A percentile compares a stretch with the other conserved stretches of the same genome.
phyloP scores from a whole-genome alignment of 1,140 invertebrate species.

The Amyelois transitella region DNA sequence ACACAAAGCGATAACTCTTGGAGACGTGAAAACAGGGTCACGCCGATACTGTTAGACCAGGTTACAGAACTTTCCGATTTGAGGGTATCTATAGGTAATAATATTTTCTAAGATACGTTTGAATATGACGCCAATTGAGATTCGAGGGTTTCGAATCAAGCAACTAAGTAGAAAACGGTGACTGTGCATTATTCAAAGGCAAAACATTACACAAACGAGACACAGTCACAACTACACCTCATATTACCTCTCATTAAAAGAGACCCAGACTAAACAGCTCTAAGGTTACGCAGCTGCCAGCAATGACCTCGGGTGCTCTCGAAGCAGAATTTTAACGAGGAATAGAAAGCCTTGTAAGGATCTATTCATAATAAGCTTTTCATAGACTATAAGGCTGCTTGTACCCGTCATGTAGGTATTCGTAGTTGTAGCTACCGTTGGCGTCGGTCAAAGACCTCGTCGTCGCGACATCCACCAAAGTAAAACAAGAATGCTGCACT shows the following conservation, averaged over 20 bases:
- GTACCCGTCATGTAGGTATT: slow-evolving; percentile 40
- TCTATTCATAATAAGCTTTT: slow-evolving; percentile 31
- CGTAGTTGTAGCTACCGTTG: slow-evolving; percentile 48
- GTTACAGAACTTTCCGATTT: not conserved
- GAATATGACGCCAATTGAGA: too few species aligned
- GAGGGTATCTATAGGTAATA: too few species aligned
- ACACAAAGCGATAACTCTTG: slow-evolving; percentile 1
- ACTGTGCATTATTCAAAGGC: not conserved
- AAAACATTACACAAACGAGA: not conserved
- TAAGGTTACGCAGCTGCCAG: not conserved
- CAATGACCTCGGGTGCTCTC: slow-evolving; percentile 1
- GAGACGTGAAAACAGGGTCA: not conserved
- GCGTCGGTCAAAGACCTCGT: slow-evolving; percentile 60
- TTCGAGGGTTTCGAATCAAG: not conserved
- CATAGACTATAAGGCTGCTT: slow-evolving; percentile 24
- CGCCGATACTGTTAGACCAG: not conserved
- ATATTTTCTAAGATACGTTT: too few species aligned
- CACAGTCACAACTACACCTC: not conserved
- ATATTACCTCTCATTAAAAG: not conserved
- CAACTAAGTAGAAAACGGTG: not conserved
- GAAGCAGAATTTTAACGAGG: slow-evolving; percentile 24
- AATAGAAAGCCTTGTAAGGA: slow-evolving; percentile 22
- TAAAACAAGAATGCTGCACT: slow-evolving; percentile 60
- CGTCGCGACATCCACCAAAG: slow-evolving; percentile 57
- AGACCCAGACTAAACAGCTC: not conserved